Conservation (phyloP, 2,797 vertebrate species). For the Myotis pilosus region DNA sequence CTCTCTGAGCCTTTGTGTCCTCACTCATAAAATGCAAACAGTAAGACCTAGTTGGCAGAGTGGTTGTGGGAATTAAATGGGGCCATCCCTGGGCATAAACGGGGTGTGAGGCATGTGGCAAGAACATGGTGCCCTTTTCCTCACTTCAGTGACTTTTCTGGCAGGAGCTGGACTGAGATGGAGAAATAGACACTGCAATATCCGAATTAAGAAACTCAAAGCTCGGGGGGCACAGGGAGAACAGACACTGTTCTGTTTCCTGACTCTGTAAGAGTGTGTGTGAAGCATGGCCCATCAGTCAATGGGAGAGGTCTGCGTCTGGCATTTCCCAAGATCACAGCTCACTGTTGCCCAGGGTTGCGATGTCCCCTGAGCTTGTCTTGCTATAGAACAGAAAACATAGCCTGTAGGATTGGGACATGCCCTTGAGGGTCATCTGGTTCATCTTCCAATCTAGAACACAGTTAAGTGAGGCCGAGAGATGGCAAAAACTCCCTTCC, state of each 20-base stretch:
- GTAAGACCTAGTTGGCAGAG: background rate
- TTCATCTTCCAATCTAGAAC: background rate
- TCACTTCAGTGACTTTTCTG: background rate
- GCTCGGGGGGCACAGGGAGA: background rate
- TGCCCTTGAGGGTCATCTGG: background rate
- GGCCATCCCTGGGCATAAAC: background rate
- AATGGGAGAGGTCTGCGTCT: background rate
- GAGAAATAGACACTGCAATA: background rate
- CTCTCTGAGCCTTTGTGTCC: constrained; percentile 18
- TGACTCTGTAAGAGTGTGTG: background rate
- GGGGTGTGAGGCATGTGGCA: background rate
- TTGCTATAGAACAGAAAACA: background rate
- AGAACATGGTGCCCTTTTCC: background rate
- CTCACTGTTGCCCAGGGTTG: background rate
- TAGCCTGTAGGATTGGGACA: accelerated
- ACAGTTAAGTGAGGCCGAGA: background rate
- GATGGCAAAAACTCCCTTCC: background rate
- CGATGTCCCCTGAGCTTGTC: background rate
- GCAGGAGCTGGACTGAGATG: background rate
- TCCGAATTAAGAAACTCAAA: background rate
- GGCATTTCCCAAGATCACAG: background rate
- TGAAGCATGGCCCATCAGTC: background rate
- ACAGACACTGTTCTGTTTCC: background rate
- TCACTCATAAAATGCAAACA: background rate
- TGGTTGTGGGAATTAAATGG: background rate